Percentiles rank a stretch among this genome's conserved stretches.
Evolutionary conservation across 37 sponge, comb jelly and placozoan species (phyloP).

Genomic region (Corticium candelabrum): DNA sequence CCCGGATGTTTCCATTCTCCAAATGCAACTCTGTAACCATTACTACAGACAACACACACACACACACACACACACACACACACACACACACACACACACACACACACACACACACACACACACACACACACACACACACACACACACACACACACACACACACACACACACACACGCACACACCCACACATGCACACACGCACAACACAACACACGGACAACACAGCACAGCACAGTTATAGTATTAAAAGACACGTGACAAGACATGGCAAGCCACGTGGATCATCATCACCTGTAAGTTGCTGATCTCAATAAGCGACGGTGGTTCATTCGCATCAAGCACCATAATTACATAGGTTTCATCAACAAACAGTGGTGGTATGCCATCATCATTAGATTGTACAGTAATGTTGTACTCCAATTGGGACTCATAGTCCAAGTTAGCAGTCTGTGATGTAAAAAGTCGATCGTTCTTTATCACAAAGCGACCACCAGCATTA

Average conservation of each 20-base stretch:
- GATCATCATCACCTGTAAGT: not conserved
- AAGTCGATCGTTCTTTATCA: not conserved
- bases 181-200: no score
- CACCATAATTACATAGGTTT: conserved; percentile 5
- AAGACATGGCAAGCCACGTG: not conserved
- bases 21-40: no score
- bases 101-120: conserved; percentile 1
- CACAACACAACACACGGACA: no score
- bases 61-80: conserved; percentile 5
- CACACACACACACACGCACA: not conserved
- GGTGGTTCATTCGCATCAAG: conserved; percentile 6
- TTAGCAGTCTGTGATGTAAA: not conserved
- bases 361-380: conserved; percentile 1
- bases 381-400: not conserved
- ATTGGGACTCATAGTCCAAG: not conserved
- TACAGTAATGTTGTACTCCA: not conserved
- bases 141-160: conserved; percentile 5
- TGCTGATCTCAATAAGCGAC: not conserved
- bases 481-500: not conserved
- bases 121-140: conserved; percentile 1
- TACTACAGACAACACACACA: no score
- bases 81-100: conserved; percentile 5
- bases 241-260: not conserved
- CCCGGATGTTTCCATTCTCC: no score
- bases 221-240: not conserved